Evolutionary conservation across 2,888 invertebrate species (phyloP).

Genomic region (Steinernema hermaphroditum): DNA sequence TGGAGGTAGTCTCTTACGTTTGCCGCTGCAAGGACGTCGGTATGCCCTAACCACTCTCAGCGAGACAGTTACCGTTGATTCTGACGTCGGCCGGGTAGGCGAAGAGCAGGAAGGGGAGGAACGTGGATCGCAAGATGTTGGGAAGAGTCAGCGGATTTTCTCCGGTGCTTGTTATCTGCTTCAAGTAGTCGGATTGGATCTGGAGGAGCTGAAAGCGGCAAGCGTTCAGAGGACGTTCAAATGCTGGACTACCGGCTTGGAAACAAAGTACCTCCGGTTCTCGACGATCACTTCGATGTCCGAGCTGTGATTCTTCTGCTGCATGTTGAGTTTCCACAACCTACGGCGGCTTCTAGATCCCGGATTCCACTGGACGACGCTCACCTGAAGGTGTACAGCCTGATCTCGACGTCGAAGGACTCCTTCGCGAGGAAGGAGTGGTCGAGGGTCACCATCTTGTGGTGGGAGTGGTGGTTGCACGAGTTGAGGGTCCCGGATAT

Average conservation of each 20-base stretch:
- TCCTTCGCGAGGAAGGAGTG: neutral
- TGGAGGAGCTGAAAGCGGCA: neutral
- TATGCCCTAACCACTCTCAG: too few relatives aligned
- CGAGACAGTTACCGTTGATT: neutral
- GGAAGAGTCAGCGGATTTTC: neutral
- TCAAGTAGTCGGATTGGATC: neutral
- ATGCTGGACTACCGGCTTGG: neutral
- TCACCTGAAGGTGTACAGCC: neutral
- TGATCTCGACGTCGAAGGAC: neutral
- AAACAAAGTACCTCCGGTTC: neutral
- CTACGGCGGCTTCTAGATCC: neutral
- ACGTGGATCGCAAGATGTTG: neutral
- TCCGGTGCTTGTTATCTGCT: neutral
- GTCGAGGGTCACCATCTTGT: neutral
- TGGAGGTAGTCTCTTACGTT: neutral
- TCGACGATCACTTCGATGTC: neutral
- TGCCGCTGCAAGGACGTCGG: neutral
- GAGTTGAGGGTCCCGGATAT: conserved; percentile 13
- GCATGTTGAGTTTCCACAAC: neutral
- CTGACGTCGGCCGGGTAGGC: neutral
- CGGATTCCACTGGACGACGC: neutral
- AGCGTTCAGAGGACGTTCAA: neutral
- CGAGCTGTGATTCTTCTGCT: neutral
- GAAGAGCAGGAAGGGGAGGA: neutral
- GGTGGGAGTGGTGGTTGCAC: neutral